These are phyloP conservation scores for Lordiphosa fenestrarum DNA, from an alignment of 2,888 invertebrate genomes.

Conservation along the genomic window DNA sequence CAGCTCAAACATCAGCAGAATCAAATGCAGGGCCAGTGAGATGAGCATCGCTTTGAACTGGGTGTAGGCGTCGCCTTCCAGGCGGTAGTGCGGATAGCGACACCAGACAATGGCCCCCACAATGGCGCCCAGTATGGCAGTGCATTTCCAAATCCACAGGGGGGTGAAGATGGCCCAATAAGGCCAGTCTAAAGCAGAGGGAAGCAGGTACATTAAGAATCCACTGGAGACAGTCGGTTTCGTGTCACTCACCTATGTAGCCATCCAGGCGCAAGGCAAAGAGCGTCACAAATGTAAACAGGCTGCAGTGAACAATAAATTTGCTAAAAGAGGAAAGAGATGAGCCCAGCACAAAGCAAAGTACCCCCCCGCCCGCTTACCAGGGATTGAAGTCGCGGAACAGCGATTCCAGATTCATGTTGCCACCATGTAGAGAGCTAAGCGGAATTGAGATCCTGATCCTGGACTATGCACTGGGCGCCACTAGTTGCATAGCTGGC, in stretches of 20 bases:
- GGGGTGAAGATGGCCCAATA: constrained; percentile 98
- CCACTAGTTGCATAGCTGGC: constrained; percentile 62
- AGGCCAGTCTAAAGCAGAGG: constrained; percentile 86
- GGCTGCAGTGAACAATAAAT: constrained; percentile 96
- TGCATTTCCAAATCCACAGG: constrained; percentile 97
- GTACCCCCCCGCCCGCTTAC: constrained; percentile 80
- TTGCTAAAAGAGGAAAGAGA: constrained; percentile 86
- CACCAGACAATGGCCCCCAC: constrained; percentile 98
- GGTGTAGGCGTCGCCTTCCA: constrained; percentile 97
- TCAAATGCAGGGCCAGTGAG: constrained; percentile 95
- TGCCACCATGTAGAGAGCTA: constrained; percentile 23
- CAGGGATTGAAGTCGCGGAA: constrained; percentile 96
- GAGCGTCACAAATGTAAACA: constrained; percentile 94
- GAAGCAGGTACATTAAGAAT: neutral
- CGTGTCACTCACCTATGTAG: constrained; percentile 81
- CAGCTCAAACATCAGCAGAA: constrained; percentile 97
- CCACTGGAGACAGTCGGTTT: neutral
- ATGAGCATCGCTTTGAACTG: constrained; percentile 99
- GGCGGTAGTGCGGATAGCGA: constrained; percentile 95
- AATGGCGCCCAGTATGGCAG: constrained; percentile 94
- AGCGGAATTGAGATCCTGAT: constrained; percentile 12
- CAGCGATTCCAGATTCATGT: constrained; percentile 92
- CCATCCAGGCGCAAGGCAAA: constrained; percentile 95
- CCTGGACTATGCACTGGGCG: constrained; percentile 13
- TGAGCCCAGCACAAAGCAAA: neutral